These are phyloP conservation scores for Sarcophaga variegata DNA, from an alignment of 2,888 invertebrate species.

Conservation along the genomic window DNA sequence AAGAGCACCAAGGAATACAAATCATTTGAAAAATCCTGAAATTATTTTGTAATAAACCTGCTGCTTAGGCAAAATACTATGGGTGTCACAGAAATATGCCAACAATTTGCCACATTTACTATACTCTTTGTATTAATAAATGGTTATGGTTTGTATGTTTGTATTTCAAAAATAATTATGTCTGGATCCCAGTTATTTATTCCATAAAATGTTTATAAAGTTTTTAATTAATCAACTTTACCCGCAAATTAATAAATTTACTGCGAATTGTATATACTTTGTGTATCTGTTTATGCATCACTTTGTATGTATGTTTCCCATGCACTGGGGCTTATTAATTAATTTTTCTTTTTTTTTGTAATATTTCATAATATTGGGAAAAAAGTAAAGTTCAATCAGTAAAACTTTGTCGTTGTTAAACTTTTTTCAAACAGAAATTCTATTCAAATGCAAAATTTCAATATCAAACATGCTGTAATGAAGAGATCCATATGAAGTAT, in stretches of 20 bases:
- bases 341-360: slow-evolving; percentile 10
- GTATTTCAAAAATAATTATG: neutral
- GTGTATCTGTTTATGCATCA: neutral
- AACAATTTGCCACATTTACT: slow-evolving; percentile 29
- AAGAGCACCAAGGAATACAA: neutral
- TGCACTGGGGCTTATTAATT: neutral
- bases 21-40: slow-evolving; percentile 55
- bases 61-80: slow-evolving; percentile 39
- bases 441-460: too few relatives aligned
- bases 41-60: slow-evolving; percentile 43
- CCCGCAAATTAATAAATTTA: slow-evolving; percentile 15
- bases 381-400: neutral
- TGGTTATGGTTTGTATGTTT: neutral
- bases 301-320: neutral
- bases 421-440: too few relatives aligned
- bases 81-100: slow-evolving; percentile 38
- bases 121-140: neutral
- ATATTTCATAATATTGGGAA: neutral
- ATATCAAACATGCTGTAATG: too few relatives aligned
- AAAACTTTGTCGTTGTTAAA: neutral
- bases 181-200: slow-evolving; percentile 13
- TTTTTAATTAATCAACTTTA: slow-evolving; percentile 54
- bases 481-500: too few relatives aligned
- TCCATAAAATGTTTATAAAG: slow-evolving; percentile 18
- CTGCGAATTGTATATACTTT: neutral